phyloP scores from a whole-genome alignment of 2,113 vertebrate species.

The Pelusios castaneus region DNA sequence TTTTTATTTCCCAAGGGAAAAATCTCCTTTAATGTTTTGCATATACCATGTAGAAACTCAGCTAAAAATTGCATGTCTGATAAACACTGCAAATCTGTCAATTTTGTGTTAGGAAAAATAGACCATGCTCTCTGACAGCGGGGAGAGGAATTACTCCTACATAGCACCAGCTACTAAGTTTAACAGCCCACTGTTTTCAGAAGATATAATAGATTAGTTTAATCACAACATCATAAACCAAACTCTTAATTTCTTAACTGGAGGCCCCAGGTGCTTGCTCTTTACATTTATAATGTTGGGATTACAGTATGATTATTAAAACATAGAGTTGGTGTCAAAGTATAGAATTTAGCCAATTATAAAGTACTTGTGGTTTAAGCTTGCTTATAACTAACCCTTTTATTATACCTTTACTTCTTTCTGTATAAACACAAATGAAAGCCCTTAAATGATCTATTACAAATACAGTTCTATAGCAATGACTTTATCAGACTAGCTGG shows the following conservation, averaged over 20 bases:
- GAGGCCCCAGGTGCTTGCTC: not conserved
- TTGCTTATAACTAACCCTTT: not conserved
- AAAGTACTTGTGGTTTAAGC: not conserved
- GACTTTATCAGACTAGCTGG: not conserved
- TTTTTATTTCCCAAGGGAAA: slow-evolving; percentile 3
- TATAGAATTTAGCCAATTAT: not conserved
- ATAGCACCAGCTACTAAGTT: not conserved
- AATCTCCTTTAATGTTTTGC: not conserved
- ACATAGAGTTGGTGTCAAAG: slow-evolving; percentile 7
- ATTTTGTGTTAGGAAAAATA: slow-evolving; percentile 15
- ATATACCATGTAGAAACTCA: not conserved
- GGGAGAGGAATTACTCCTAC: slow-evolving; percentile 54
- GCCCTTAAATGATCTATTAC: not conserved
- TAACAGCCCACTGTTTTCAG: slow-evolving; percentile 15
- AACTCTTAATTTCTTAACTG: slow-evolving; percentile 61
- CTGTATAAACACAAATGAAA: not conserved
- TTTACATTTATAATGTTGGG: slow-evolving; percentile 52
- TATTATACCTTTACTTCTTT: not conserved
- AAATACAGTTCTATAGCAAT: not conserved
- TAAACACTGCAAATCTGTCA: not conserved
- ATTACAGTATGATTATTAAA: slow-evolving; percentile 36
- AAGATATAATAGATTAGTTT: slow-evolving; percentile 36
- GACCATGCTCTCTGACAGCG: slow-evolving; percentile 15
- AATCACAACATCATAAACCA: slow-evolving; percentile 49
- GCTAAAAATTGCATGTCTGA: not conserved